Evolutionary conservation across 2,797 vertebrate genomes (phyloP).

Genomic region (Antennarius maculatus): DNA sequence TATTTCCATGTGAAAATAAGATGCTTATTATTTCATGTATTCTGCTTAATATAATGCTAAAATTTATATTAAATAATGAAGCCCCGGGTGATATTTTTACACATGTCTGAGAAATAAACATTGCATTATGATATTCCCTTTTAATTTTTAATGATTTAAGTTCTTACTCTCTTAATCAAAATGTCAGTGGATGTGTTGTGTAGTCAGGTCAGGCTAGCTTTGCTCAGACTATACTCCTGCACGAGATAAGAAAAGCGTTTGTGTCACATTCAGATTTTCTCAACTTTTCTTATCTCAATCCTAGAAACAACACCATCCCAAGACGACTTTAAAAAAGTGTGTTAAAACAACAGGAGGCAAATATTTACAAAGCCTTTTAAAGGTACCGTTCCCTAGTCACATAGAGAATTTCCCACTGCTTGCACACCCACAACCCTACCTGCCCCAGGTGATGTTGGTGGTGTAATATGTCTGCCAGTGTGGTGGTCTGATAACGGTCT

Average conservation of each 20-base stretch:
- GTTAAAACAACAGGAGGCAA: constrained; percentile 61
- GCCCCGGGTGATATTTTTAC: constrained; percentile 1
- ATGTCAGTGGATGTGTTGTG: not conserved
- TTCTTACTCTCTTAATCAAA: not conserved
- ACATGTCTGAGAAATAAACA: constrained; percentile 4
- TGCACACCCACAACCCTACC: constrained; percentile 57
- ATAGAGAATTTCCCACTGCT: constrained; percentile 50
- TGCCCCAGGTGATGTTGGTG: constrained; percentile 57
- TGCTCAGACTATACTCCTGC: constrained; percentile 27
- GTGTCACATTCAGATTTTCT: constrained; percentile 47
- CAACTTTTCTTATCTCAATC: constrained; percentile 41
- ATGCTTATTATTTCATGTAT: too few species aligned
- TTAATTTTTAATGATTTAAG: not conserved
- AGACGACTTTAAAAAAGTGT: constrained; percentile 27
- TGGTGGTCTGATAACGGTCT: constrained; percentile 67
- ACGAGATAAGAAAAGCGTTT: constrained; percentile 45
- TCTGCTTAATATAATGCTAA: too few species aligned
- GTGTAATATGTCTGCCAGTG: constrained; percentile 49
- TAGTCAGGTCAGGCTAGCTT: constrained; percentile 32
- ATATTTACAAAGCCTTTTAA: constrained; percentile 73
- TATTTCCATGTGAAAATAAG: too few species aligned
- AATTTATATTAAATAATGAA: too few species aligned
- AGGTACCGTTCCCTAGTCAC: constrained; percentile 38
- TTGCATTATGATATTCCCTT: not conserved
- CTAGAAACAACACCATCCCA: constrained; percentile 49